These are phyloP conservation scores for Psylliodes chrysocephalus DNA, from an alignment of 2,888 invertebrate genomes.

Conservation along the genomic window DNA sequence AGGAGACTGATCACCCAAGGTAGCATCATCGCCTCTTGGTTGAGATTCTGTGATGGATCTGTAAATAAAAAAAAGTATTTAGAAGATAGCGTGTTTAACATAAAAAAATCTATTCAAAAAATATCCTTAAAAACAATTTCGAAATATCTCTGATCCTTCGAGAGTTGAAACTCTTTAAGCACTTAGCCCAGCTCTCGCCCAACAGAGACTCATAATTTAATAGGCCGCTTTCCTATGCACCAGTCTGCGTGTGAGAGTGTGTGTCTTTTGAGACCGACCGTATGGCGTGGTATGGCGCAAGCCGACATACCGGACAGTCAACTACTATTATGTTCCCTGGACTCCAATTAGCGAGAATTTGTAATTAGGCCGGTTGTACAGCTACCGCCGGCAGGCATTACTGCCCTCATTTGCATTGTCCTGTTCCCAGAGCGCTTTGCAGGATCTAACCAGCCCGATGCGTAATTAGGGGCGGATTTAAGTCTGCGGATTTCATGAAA, in stretches of 20 bases:
- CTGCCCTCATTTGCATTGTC: constrained; percentile 44
- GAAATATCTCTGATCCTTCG: neutral
- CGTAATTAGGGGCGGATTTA: no score
- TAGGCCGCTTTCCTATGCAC: constrained; percentile 5
- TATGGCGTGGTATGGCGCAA: constrained; percentile 10
- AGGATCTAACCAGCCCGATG: constrained; percentile 5
- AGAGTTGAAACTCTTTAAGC: neutral
- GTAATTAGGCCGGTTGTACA: constrained; percentile 50
- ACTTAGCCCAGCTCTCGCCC: neutral
- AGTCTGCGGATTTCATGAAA: no score
- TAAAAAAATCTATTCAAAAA: no score
- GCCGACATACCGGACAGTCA: constrained; percentile 33
- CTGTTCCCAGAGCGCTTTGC: neutral
- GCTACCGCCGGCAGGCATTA: constrained; percentile 44
- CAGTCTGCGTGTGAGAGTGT: neutral
- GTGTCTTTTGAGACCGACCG: constrained; percentile 18
- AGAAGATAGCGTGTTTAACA: no score
- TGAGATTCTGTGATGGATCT: no score
- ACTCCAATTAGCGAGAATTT: constrained; percentile 52
- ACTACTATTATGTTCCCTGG: constrained; percentile 45
- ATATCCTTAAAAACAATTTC: neutral
- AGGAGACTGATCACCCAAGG: constrained; percentile 57
- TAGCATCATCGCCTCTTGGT: constrained; percentile 29
- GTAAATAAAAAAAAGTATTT: no score
- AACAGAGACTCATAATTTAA: constrained; percentile 25